Evolutionary conservation across 1,140 invertebrate genomes (phyloP).

Genomic region (Macrosteles quadrilineatus): DNA sequence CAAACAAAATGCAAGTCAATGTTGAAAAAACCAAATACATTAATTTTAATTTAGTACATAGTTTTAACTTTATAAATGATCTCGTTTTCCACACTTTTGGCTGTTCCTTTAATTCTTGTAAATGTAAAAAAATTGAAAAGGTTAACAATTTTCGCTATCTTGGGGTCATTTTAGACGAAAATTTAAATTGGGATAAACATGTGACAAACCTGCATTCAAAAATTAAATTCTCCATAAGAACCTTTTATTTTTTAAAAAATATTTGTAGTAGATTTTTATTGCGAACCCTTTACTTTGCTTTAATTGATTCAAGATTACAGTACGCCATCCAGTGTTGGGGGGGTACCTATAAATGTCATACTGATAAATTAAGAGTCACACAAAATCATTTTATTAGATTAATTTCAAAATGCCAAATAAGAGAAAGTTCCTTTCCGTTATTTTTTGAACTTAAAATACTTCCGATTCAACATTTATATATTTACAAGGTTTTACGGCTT

Average conservation of each 20-base stretch:
- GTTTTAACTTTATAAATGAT: neutral
- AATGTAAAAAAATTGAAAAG: constrained; percentile 8
- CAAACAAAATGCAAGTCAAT: constrained; percentile 16
- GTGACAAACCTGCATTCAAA: neutral
- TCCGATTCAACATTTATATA: neutral
- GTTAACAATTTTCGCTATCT: constrained; percentile 7
- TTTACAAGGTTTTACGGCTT: neutral
- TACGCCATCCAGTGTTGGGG: constrained; percentile 6
- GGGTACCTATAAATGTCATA: constrained; percentile 7
- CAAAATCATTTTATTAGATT: constrained; percentile 20
- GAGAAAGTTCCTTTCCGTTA: constrained; percentile 17
- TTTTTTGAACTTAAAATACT: neutral
- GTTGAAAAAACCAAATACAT: constrained; percentile 7
- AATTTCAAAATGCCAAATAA: neutral
- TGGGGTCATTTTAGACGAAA: constrained; percentile 3
- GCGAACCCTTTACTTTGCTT: constrained; percentile 3
- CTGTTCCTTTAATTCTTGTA: neutral
- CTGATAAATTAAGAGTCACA: neutral
- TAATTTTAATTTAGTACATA: neutral
- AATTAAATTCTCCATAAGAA: neutral
- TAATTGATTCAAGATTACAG: neutral
- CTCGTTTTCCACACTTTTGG: neutral
- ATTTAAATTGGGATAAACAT: neutral
- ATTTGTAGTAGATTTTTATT: neutral
- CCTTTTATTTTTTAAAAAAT: constrained; percentile 9